Conservation (phyloP, 2,888 invertebrate genomes). For the Odontocerum albicorne region DNA sequence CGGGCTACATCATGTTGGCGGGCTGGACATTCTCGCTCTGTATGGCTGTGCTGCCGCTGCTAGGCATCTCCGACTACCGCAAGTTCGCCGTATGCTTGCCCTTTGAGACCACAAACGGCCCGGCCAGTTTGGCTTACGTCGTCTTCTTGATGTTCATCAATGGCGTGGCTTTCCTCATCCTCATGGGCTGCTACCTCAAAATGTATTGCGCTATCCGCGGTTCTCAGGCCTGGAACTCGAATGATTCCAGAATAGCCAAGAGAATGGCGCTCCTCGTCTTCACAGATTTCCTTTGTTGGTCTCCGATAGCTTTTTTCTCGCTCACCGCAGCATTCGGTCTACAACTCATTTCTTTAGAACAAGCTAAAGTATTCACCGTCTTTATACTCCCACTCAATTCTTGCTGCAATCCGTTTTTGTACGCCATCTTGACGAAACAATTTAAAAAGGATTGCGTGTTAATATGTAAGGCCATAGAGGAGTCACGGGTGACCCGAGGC, state of each 20-base stretch:
- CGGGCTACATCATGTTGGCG: slow-evolving; percentile 86
- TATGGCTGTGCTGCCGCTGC: slow-evolving; percentile 85
- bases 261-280: slow-evolving; percentile 96
- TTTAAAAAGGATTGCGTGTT: slow-evolving; percentile 97
- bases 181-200: slow-evolving; percentile 94
- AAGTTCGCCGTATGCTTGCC: slow-evolving; percentile 97
- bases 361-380: slow-evolving; percentile 95
- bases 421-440: slow-evolving; percentile 96
- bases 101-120: slow-evolving; percentile 81
- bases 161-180: slow-evolving; percentile 89
- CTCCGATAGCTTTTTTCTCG: slow-evolving; percentile 95
- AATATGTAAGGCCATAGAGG: slow-evolving; percentile 95
- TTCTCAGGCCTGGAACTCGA: slow-evolving; percentile 96
- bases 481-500: slow-evolving; percentile 85
- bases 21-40: slow-evolving; percentile 91
- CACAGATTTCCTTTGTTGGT: slow-evolving; percentile 98
- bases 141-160: slow-evolving; percentile 89
- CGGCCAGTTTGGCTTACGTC: slow-evolving; percentile 83
- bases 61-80: slow-evolving; percentile 92
- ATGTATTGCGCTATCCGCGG: slow-evolving; percentile 99
- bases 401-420: slow-evolving; percentile 97
- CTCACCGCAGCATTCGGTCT: slow-evolving; percentile 91
- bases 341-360: slow-evolving; percentile 88
- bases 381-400: slow-evolving; percentile 95
- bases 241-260: slow-evolving; percentile 94